Evolutionary conservation across 2,888 invertebrate species (phyloP).

Genomic region (Lepidonotus clava): DNA sequence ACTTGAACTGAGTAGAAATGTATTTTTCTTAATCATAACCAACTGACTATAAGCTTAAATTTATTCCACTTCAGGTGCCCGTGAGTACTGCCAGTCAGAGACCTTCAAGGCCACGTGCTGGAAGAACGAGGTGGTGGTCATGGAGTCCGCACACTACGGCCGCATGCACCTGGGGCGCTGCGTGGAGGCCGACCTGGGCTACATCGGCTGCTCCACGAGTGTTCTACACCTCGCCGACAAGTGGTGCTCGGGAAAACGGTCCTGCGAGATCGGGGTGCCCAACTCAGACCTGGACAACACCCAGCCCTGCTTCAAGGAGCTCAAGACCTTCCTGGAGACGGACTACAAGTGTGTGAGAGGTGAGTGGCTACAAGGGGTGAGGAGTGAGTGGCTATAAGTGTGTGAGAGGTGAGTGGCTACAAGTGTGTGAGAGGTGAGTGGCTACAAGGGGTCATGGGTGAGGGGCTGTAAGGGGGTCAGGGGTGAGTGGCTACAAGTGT

Average conservation of each 20-base stretch:
- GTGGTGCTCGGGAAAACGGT: constrained; percentile 54
- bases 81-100: constrained; percentile 57
- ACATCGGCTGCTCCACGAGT: constrained; percentile 48
- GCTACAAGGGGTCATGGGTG: too few relatives aligned
- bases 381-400: too few relatives aligned
- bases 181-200: constrained; percentile 56
- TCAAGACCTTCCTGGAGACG: constrained; percentile 54
- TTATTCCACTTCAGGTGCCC: constrained; percentile 34
- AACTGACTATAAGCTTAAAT: too few relatives aligned
- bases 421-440: too few relatives aligned
- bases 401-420: too few relatives aligned
- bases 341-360: constrained; percentile 55
- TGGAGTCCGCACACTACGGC: constrained; percentile 53
- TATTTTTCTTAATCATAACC: too few relatives aligned
- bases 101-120: constrained; percentile 55
- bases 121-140: constrained; percentile 57
- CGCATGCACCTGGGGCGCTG: constrained; percentile 56
- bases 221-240: constrained; percentile 54
- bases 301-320: constrained; percentile 57
- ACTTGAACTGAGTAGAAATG: too few relatives aligned
- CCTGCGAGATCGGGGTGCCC: constrained; percentile 55
- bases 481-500: constrained; percentile 54
- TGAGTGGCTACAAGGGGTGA: too few relatives aligned
- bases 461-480: too few relatives aligned
- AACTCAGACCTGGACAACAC: constrained; percentile 55